These are phyloP conservation scores for Trissolcus brochymenae DNA, from an alignment of 2,888 invertebrate genomes.

Conservation along the genomic window DNA sequence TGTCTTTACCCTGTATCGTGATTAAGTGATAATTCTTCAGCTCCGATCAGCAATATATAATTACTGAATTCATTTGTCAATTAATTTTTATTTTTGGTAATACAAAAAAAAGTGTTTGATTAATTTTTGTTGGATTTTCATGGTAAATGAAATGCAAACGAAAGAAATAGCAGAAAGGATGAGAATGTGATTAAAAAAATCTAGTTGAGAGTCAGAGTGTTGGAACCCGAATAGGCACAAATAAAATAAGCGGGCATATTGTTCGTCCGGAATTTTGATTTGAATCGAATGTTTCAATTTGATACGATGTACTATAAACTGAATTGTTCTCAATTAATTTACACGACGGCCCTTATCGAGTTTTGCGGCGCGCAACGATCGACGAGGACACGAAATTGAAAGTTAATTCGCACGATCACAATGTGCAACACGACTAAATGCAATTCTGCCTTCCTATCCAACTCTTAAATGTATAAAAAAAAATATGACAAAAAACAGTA, in stretches of 20 bases:
- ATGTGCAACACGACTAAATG: background rate
- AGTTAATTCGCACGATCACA: conserved; percentile 23
- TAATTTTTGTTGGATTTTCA: conserved; percentile 6
- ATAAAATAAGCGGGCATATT: conserved; percentile 10
- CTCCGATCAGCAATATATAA: too few relatives aligned
- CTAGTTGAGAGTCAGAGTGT: conserved; percentile 2
- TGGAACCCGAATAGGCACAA: background rate
- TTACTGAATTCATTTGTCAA: too few relatives aligned
- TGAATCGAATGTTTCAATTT: conserved; percentile 24
- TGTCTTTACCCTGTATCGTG: conserved; percentile 15
- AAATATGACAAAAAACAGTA: too few relatives aligned
- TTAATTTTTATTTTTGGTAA: too few relatives aligned
- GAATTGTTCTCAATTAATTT: conserved; percentile 40
- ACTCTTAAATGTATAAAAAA: background rate
- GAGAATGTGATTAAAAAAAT: background rate
- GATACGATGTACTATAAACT: conserved; percentile 24
- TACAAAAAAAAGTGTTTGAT: too few relatives aligned
- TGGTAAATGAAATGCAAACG: too few relatives aligned
- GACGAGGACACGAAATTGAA: conserved; percentile 29
- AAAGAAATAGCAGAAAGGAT: background rate
- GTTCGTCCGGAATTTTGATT: conserved; percentile 9
- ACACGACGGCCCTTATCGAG: conserved; percentile 12
- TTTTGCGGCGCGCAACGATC: conserved; percentile 15
- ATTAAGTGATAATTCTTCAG: too few relatives aligned
- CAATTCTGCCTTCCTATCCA: background rate